These are phyloP conservation scores for Tyto alba DNA, from an alignment of 2,113 vertebrate species.

Conservation along the genomic window DNA sequence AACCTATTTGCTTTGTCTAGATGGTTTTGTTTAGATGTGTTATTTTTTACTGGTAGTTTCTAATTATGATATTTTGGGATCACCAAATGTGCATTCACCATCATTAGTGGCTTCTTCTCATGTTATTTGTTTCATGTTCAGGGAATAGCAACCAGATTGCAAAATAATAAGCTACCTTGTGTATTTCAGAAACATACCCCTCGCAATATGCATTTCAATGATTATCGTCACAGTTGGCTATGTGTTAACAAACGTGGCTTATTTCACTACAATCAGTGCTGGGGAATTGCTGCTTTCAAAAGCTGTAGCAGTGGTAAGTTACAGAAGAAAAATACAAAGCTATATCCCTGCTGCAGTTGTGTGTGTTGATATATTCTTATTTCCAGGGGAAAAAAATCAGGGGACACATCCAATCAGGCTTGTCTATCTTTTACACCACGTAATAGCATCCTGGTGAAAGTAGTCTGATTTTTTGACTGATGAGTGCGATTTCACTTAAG, in stretches of 20 bases:
- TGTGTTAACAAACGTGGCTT: constrained; percentile 91
- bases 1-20: background rate
- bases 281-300: constrained; percentile 85
- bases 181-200: constrained; percentile 87
- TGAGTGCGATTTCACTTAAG: background rate
- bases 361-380: background rate
- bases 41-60: background rate
- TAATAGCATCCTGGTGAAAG: background rate
- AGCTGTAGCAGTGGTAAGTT: constrained; percentile 93
- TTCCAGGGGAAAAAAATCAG: background rate
- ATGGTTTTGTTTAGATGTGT: background rate
- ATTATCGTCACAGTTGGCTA: constrained; percentile 88
- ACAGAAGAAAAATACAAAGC: background rate
- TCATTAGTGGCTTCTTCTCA: constrained; percentile 17
- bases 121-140: constrained; percentile 20
- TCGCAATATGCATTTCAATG: constrained; percentile 97
- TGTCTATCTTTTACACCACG: background rate
- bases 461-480: background rate
- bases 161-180: constrained; percentile 52
- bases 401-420: background rate
- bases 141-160: constrained; percentile 14
- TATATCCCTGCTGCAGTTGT: constrained; percentile 12
- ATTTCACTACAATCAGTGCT: constrained; percentile 89
- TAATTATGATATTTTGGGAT: background rate
- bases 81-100: background rate